phyloP scores from a whole-genome alignment of 2,113 vertebrate genomes.

The Clupea harengus region DNA sequence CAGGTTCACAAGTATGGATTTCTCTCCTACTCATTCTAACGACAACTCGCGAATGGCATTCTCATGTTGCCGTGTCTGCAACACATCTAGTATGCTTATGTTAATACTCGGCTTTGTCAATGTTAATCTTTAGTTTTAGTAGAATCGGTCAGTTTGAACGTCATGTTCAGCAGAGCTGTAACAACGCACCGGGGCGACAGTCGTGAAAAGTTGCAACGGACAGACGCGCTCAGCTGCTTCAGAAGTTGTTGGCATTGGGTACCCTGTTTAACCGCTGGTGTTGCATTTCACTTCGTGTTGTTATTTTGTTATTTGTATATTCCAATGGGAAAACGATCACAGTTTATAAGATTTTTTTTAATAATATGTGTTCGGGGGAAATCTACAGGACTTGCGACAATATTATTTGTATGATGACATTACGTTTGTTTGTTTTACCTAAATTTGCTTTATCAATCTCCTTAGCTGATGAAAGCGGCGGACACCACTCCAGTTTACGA shows the following conservation, averaged over 20 bases:
- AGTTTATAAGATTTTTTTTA: background rate
- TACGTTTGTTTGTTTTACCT: background rate
- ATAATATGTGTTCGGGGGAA: background rate
- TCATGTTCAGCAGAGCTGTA: background rate
- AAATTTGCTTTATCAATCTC: conserved; percentile 34
- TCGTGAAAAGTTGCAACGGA: background rate
- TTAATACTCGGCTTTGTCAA: background rate
- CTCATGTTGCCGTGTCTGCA: background rate
- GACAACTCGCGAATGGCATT: background rate
- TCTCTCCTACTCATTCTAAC: conserved; percentile 25
- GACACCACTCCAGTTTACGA: conserved; percentile 44
- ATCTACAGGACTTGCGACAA: background rate
- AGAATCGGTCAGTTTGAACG: background rate
- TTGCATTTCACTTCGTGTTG: background rate
- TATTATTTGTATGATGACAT: background rate
- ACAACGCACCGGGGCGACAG: background rate
- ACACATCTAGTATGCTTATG: background rate
- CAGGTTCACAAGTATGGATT: conserved; percentile 63
- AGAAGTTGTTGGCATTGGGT: background rate
- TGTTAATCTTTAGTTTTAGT: conserved; percentile 13
- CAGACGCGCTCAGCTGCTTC: background rate
- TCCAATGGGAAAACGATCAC: background rate
- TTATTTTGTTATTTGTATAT: background rate
- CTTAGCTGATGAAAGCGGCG: conserved; percentile 60
- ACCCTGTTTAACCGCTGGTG: background rate